Evolutionary conservation across 2,113 vertebrate species (phyloP), one percentile per base, ranked within the genome.

Genomic region (Gallinago undulata): DNA sequence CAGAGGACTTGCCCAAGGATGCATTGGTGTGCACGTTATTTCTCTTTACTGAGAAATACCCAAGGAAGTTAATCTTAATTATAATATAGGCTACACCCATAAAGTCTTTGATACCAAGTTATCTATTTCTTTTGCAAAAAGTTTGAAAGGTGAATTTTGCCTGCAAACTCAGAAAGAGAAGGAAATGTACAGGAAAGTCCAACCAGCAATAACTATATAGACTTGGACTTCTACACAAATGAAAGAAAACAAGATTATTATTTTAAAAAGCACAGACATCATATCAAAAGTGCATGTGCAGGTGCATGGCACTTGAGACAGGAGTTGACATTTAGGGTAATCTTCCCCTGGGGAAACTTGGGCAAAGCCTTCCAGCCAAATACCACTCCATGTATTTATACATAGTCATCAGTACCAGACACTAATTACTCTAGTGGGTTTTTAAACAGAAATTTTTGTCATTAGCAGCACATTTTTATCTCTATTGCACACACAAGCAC

Each of bases 371-470:
- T 90, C 62, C 23, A 78, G 68, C 10, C 3, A 64, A 88, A 45
- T 39, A 11, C 16, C 9, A 27, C 47, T 89, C 41, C 5, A 6
- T 11, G 5, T 48, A 6, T 11, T 69, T 81, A 13, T 2, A 30
- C 0, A 1, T 7, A 50, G n/a, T 17, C 30, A 53, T 23, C 27
- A 35, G 39, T n/a, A 60, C 14, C 1, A 7, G 37, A 39, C 16
- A 62, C 19, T 2, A 2, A 19, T 78, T 45, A 60, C 18, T n/a
- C 19, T 2, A 6, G 16, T 27, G 51, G 2, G 3, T 4, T 86
- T 90, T 68, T 35, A 43, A 81, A 55, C 13, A 17, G 6, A 56
- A 50, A 28, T 64, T 80, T 89, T 80, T 51, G 28, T 37, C 24
- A 17, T 51, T 80, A 37, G 8, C n/a, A 80, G 4, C 21, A 63